phyloP scores from a whole-genome alignment of 2,797 vertebrate genomes.

The Synanceia verrucosa region DNA sequence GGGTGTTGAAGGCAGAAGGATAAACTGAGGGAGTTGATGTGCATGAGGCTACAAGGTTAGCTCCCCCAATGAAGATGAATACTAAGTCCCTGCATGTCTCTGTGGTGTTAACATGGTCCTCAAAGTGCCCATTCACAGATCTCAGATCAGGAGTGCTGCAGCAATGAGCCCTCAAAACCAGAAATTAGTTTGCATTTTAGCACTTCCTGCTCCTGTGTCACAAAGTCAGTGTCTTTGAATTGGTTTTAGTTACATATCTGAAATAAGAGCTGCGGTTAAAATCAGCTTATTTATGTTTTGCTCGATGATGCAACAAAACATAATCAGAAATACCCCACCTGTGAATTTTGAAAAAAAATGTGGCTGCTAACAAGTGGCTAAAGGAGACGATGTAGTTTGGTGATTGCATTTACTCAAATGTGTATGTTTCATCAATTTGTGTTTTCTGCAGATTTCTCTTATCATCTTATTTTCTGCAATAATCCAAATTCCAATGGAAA shows the following conservation, averaged over 20 bases:
- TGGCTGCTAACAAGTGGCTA: not conserved
- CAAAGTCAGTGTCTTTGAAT: not conserved
- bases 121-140: not conserved
- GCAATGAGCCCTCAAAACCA: not conserved
- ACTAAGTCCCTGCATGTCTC: not conserved
- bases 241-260: not conserved
- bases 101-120: not conserved
- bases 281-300: too few relatives aligned
- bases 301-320: not conserved
- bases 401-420: not conserved
- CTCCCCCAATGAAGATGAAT: not conserved
- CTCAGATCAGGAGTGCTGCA: not conserved
- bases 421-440: not conserved
- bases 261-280: too few relatives aligned
- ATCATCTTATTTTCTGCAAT: not conserved
- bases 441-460: too few relatives aligned
- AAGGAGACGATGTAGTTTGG: not conserved
- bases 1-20: conserved; percentile 31
- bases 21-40: conserved; percentile 6
- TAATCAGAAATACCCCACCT: not conserved
- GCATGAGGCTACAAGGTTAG: not conserved
- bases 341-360: not conserved
- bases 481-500: not conserved
- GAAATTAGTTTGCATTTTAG: not conserved
- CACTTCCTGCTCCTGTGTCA: not conserved